Conservation (phyloP, 2,797 vertebrate species). For the Macropus fuliginosus region DNA sequence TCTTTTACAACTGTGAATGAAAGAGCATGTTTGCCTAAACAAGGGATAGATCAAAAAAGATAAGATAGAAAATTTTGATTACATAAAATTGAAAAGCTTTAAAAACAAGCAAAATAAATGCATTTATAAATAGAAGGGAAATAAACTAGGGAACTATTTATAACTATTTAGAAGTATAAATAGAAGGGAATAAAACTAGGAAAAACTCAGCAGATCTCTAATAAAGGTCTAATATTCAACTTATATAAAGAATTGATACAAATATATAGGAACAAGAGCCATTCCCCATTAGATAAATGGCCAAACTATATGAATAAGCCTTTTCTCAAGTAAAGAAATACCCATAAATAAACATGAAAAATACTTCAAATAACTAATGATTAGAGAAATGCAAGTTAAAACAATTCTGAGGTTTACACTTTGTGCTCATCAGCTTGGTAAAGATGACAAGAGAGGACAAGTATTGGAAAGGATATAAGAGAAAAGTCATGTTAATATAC, state of each 20-base stretch:
- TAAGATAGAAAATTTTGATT: background rate
- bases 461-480: background rate
- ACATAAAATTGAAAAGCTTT: background rate
- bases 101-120: background rate
- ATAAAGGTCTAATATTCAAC: background rate
- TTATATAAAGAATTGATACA: background rate
- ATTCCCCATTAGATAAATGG: background rate
- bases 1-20: no score
- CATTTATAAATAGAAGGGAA: background rate
- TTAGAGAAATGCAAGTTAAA: background rate
- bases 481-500: background rate
- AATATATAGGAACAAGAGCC: background rate
- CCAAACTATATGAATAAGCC: no score
- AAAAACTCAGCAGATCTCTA: background rate
- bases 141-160: no score
- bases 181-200: background rate
- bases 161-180: background rate
- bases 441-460: background rate
- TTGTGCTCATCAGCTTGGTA: background rate
- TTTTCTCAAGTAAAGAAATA: no score
- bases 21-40: no score
- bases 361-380: background rate
- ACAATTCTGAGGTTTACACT: background rate
- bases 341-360: no score
- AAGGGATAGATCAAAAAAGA: no score